Conservation (phyloP, 2,888 invertebrate genomes). For the Drosophila macrospina region DNA sequence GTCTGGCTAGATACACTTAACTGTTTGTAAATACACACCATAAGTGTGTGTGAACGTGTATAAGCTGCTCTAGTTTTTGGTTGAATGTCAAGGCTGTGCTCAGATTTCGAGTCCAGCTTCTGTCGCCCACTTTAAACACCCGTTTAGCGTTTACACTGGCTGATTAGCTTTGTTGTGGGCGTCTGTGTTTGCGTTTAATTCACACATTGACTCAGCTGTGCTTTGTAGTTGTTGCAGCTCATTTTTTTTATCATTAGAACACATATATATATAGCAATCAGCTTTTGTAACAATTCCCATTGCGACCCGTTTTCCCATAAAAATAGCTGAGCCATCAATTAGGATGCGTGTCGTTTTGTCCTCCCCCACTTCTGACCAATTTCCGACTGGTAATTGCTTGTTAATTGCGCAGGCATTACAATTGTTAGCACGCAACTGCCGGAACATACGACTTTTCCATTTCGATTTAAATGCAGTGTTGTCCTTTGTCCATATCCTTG, state of each 20-base stretch:
- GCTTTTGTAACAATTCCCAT: slow-evolving; percentile 3
- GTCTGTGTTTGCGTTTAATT: slow-evolving; percentile 10
- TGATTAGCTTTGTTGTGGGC: slow-evolving; percentile 19
- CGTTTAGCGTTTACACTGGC: slow-evolving; percentile 11
- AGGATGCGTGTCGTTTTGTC: slow-evolving; percentile 8
- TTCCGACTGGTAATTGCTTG: slow-evolving; percentile 42
- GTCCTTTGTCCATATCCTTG: not conserved
- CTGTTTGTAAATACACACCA: slow-evolving; percentile 22
- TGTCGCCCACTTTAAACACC: not conserved
- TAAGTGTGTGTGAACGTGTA: slow-evolving; percentile 13
- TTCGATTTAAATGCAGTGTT: slow-evolving; percentile 23
- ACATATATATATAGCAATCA: slow-evolving; percentile 2
- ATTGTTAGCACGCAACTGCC: slow-evolving; percentile 52
- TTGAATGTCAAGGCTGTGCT: slow-evolving; percentile 59
- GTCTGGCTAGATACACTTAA: slow-evolving; percentile 14
- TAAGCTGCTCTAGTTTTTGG: slow-evolving; percentile 37
- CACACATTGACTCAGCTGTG: not conserved
- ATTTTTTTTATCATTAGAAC: slow-evolving; percentile 1
- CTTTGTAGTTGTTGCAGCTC: not conserved
- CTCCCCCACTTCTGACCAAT: not conserved
- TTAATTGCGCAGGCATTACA: slow-evolving; percentile 50
- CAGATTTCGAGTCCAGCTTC: slow-evolving; percentile 20
- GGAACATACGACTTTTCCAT: slow-evolving; percentile 3
- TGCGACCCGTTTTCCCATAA: slow-evolving; percentile 4
- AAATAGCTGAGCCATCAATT: slow-evolving; percentile 26